These are phyloP conservation scores for Hydroisotoma schaefferi DNA, from an alignment of 2,888 invertebrate species.

Conservation along the genomic window DNA sequence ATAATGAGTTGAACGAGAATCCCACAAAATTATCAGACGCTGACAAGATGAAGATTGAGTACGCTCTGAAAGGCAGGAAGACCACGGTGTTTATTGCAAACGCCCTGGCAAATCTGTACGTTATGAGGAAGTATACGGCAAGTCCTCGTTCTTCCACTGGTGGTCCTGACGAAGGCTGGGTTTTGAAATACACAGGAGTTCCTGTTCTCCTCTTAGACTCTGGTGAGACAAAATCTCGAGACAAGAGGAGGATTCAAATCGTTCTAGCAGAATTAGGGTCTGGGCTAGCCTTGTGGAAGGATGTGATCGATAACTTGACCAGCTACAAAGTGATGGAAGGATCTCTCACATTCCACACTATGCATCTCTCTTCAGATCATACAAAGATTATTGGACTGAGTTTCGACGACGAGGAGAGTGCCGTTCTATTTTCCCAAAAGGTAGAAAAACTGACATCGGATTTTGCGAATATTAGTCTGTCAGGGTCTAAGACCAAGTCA, in stretches of 20 bases:
- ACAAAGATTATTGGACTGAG: slow-evolving; percentile 72
- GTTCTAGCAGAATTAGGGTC: slow-evolving; percentile 73
- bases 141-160: slow-evolving; percentile 48
- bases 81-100: slow-evolving; percentile 73
- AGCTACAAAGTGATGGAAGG: slow-evolving; percentile 59
- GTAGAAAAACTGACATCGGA: slow-evolving; percentile 68
- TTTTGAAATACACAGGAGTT: slow-evolving; percentile 71
- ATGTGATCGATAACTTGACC: slow-evolving; percentile 73
- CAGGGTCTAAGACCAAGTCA: slow-evolving; percentile 63
- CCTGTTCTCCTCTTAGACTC: slow-evolving; percentile 73
- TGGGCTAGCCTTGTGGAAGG: slow-evolving; percentile 76
- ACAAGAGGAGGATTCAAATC: slow-evolving; percentile 66
- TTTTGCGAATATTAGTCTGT: slow-evolving; percentile 73
- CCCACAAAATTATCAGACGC: slow-evolving; percentile 54
- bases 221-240: slow-evolving; percentile 68
- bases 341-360: slow-evolving; percentile 67
- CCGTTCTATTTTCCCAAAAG: slow-evolving; percentile 66
- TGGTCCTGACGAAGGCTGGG: slow-evolving; percentile 57
- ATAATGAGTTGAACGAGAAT: slow-evolving; percentile 31
- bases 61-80: slow-evolving; percentile 71
- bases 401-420: slow-evolving; percentile 71
- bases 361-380: slow-evolving; percentile 74
- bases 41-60: slow-evolving; percentile 67
- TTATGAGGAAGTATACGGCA: slow-evolving; percentile 55
- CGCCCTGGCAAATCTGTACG: slow-evolving; percentile 70